Conservation (phyloP, 2,113 vertebrate species). For the Xenopus borealis region DNA sequence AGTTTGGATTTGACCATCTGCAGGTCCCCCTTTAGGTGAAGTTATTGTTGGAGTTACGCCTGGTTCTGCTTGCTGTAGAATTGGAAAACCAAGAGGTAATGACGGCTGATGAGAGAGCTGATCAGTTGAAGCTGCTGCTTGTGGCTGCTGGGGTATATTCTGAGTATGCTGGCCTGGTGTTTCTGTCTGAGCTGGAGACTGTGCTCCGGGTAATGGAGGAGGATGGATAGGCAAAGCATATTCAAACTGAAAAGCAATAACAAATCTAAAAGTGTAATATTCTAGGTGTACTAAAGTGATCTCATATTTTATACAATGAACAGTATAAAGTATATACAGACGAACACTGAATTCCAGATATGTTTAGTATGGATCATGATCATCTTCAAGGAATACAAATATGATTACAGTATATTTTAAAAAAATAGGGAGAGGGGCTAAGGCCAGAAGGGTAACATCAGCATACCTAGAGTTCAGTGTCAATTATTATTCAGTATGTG, state of each 20-base stretch:
- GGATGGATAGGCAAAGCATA: conserved; percentile 51
- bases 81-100: conserved; percentile 25
- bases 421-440: too few relatives aligned
- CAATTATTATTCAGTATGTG: too few relatives aligned
- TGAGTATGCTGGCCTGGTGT: conserved; percentile 33
- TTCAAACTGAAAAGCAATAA: conserved; percentile 54
- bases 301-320: too few relatives aligned
- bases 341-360: too few relatives aligned
- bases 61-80: conserved; percentile 46
- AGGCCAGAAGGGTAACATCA: too few relatives aligned
- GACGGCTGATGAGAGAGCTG: conserved; percentile 19
- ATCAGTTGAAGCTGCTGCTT: conserved; percentile 8
- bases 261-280: conserved; percentile 9
- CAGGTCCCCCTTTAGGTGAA: conserved; percentile 43
- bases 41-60: conserved; percentile 7
- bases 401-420: too few relatives aligned
- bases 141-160: conserved; percentile 39
- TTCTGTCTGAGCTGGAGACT: conserved; percentile 44
- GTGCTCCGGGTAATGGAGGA: conserved; percentile 47
- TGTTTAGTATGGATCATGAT: too few relatives aligned
- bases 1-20: conserved; percentile 43
- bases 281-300: too few relatives aligned
- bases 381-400: too few relatives aligned
- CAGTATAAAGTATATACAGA: too few relatives aligned
- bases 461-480: too few relatives aligned